Percentiles rank a stretch among this genome's conserved stretches.
Conservation (phyloP, 2,797 vertebrate species). For the Astyanax mexicanus region DNA sequence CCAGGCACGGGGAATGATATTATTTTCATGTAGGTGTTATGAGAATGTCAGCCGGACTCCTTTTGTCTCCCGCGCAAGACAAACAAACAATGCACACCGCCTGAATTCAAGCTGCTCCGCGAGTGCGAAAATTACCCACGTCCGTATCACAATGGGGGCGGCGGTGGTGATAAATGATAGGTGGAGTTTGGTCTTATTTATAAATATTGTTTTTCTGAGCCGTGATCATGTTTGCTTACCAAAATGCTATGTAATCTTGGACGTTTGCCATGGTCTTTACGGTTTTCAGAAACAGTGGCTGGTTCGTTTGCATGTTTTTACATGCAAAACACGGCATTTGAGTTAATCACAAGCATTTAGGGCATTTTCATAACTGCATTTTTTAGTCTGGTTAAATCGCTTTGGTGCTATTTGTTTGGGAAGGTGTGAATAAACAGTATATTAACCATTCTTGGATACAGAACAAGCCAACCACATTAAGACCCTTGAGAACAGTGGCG, state of each 20-base stretch:
- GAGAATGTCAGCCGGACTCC: constrained; percentile 32
- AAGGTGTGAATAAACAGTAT: too few species aligned
- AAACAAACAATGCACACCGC: not conserved
- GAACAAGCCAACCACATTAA: too few species aligned
- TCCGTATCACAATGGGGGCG: constrained; percentile 5
- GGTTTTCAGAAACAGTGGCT: not conserved
- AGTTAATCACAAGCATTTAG: too few species aligned
- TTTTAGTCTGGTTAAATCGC: too few species aligned
- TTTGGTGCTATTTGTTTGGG: too few species aligned
- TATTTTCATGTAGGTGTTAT: constrained; percentile 30
- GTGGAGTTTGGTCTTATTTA: constrained; percentile 2
- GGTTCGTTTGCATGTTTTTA: too few species aligned
- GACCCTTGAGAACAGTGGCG: too few species aligned
- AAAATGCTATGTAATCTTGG: not conserved
- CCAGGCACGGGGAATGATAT: constrained; percentile 11
- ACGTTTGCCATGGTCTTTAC: not conserved
- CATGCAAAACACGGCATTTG: too few species aligned
- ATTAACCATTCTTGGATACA: too few species aligned
- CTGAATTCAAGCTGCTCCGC: not conserved
- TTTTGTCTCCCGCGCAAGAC: constrained; percentile 8
- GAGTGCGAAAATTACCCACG: constrained; percentile 6
- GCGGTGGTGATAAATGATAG: constrained; percentile 11
- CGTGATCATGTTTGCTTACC: not conserved
- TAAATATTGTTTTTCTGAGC: not conserved
- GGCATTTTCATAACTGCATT: too few species aligned